Evolutionary conservation across 2,888 invertebrate species (phyloP).

Genomic region (Cerceris ruficornis): DNA sequence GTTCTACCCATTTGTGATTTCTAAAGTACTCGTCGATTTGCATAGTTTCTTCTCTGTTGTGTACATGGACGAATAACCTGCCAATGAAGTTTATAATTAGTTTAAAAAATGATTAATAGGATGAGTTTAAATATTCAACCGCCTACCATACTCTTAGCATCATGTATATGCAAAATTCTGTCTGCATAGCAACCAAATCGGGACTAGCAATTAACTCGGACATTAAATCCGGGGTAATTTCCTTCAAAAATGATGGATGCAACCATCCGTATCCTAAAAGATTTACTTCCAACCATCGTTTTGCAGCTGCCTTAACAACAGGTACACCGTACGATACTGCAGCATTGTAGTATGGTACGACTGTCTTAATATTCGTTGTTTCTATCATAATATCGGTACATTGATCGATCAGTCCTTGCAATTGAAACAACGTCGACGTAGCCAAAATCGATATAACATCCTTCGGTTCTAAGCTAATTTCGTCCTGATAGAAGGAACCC

Average conservation of each 20-base stretch:
- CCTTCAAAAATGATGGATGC: slow-evolving; percentile 84
- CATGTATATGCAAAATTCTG: slow-evolving; percentile 89
- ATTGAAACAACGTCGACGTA: slow-evolving; percentile 88
- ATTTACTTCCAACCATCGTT: slow-evolving; percentile 88
- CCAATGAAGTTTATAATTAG: not conserved
- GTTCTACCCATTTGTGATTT: slow-evolving; percentile 78
- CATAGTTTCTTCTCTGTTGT: slow-evolving; percentile 68
- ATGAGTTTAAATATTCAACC: not conserved
- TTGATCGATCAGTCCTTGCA: slow-evolving; percentile 89
- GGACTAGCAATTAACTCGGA: slow-evolving; percentile 85
- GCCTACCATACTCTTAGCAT: slow-evolving; percentile 86
- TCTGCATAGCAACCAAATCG: slow-evolving; percentile 89
- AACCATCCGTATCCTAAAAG: slow-evolving; percentile 85
- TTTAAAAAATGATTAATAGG: not conserved
- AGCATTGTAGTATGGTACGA: slow-evolving; percentile 87
- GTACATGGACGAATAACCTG: slow-evolving; percentile 76
- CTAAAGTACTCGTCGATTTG: slow-evolving; percentile 77
- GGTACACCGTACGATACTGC: slow-evolving; percentile 87
- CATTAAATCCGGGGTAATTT: slow-evolving; percentile 87
- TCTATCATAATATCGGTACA: slow-evolving; percentile 89
- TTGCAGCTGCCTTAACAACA: slow-evolving; percentile 85
- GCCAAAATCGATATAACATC: slow-evolving; percentile 87
- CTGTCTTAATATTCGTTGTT: slow-evolving; percentile 88
- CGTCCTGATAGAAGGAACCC: slow-evolving; percentile 90
- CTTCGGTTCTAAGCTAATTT: slow-evolving; percentile 87